phyloP scores from a whole-genome alignment of 2,113 vertebrate species.

The Triplophysa rosa region DNA sequence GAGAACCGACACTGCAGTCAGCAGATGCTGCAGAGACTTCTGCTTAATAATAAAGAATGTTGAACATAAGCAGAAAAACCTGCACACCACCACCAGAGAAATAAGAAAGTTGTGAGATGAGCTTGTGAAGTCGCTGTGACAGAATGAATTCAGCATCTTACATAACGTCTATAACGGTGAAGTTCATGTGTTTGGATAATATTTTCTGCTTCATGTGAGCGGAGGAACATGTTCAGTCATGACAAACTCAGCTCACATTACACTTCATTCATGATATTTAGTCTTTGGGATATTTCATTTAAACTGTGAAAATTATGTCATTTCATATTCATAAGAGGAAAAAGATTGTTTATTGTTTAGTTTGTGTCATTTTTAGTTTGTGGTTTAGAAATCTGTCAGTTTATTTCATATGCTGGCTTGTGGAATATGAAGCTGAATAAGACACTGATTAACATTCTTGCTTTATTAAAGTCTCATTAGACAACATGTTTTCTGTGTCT shows the following conservation, averaged over 20 bases:
- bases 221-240: too few relatives aligned
- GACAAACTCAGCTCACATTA: too few relatives aligned
- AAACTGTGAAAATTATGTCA: too few relatives aligned
- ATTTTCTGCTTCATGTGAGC: background rate
- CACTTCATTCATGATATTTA: too few relatives aligned
- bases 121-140: conserved; percentile 22
- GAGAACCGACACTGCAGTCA: conserved; percentile 41
- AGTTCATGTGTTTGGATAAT: background rate
- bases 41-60: conserved; percentile 48
- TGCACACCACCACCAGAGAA: conserved; percentile 15
- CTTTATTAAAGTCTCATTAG: background rate
- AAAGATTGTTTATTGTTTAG: too few relatives aligned
- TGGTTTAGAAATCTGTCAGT: background rate
- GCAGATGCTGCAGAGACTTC: conserved; percentile 38
- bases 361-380: too few relatives aligned
- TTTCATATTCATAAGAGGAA: too few relatives aligned
- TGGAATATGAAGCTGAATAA: background rate
- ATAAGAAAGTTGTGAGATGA: conserved; percentile 29
- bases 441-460: background rate
- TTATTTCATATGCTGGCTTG: background rate
- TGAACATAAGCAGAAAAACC: background rate
- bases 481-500: conserved; percentile 39
- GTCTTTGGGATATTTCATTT: too few relatives aligned
- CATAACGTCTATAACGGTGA: background rate
- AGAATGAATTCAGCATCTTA: too few relatives aligned